Base-by-base conservation (phyloP, 2,797 vertebrate species). In the Alcedo quadribrachys region DNA sequence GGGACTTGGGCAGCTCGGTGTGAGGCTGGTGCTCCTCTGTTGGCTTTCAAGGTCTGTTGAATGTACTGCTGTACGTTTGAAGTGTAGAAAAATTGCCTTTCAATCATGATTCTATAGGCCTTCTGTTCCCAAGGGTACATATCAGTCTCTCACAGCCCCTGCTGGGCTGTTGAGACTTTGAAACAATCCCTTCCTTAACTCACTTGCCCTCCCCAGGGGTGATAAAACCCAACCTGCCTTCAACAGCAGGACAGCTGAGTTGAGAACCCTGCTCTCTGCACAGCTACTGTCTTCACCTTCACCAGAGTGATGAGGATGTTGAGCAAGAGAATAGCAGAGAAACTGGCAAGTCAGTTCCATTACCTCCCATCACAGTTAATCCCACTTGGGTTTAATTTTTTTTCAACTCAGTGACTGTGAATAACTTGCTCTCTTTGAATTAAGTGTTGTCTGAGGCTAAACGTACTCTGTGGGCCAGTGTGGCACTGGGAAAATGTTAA, bases 61-160 rank as follows among this genome's bases (percentile, higher is more conserved):
- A 70, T 78, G 94, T 82, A 82, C 76, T 71, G 7, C 79, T 55
- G 66, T 90, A 71, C 58, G 22, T 58, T 21, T n/a, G 12, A 89
- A 42, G 37, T 76, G 74, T 84, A 51, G 89, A 65, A 84, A 88
- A 91, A 82, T 91, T 94, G 81, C 89, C 95, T 96, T 94, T 93
- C 94, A 81, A 15, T 40, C 89, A 92, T 94, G 88, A 93, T 92
- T 96, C 96, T 96, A 40, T 76, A 92, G 93, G 97, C 96, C 96
- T 97, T 95, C 96, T 97, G 43, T 83, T 85, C 11, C 88, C 58
- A 62, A 81, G 83, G 93, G 87, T 69, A 78, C 85, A 74, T 24
- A 30, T 6, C 77, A 45, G 9, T 40, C 57, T 77, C 69, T 78
- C 82, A 46, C 82, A 75, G 75, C 70, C 45, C n/a, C 0, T 43